Evolutionary conservation across 2,888 invertebrate species (phyloP), one percentile per base, ranked within the genome.

Genomic region (Drosophila parthenogenetica): DNA sequence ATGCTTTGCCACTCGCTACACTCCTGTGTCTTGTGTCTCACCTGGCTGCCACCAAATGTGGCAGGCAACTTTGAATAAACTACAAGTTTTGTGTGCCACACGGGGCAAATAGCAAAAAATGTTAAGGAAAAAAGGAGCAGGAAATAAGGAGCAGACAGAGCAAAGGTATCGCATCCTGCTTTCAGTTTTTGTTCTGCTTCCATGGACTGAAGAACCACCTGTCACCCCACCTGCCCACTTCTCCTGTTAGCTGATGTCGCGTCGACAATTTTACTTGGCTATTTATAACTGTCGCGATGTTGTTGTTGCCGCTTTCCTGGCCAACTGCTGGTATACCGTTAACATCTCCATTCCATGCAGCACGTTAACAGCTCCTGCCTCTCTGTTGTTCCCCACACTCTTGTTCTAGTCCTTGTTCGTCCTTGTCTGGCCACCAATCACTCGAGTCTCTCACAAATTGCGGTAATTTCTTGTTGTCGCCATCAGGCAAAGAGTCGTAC

Each of bases 401-500:
- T 39, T 11, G 29, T 29, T 29, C 29, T 29, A 29, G 29, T 29
- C 35, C 35, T 35, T 65, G 60, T 57, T 62, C 74, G 42, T 62
- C 53, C 63, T 46, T 62, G 64, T 55, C 48, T 63, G 64, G 46
- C 75, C 85, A 83, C 86, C 87, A 86, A 86, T 85, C 85, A 87
- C 79, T 87, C 86, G 74, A 51, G 79, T 79, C 81, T 68, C 73
- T 68, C 78, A 83, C 86, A 85, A 85, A 85, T 85, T 85, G 85
- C 77, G 85, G 85, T 87, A 86, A 85, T 85, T 85, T 85, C 88
- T 87, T 88, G 86, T 86, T 86, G 88, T 81, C 86, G 86, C 77
- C 81, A 72, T 75, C 85, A 79, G 75, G 68, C 79, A 75, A 75
- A 64, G 57, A 53, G 59, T 42, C 55, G 53, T 46, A 17, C 57